Evolutionary conservation across 2,113 vertebrate species (phyloP).

Genomic region (Eurystomus gularis): DNA sequence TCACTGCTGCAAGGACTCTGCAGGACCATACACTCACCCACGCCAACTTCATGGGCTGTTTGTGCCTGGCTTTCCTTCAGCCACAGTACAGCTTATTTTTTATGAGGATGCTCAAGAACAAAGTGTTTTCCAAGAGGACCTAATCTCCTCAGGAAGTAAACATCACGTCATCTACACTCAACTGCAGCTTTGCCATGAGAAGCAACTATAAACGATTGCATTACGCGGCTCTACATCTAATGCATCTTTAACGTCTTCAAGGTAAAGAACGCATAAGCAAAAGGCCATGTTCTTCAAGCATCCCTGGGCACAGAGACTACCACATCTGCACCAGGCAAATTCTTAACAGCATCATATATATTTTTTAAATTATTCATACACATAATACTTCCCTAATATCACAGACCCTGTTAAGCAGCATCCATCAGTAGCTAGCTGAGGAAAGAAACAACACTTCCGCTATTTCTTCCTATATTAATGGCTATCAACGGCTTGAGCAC

Average conservation of each 20-base stretch:
- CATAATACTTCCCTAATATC: background rate
- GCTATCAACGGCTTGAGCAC: background rate
- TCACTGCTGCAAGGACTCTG: background rate
- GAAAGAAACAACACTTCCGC: background rate
- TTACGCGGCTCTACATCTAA: background rate
- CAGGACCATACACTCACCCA: background rate
- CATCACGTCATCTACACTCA: conserved; percentile 6
- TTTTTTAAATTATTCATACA: background rate
- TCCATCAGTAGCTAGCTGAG: background rate
- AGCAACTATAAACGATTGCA: background rate
- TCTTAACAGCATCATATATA: background rate
- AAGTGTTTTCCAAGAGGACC: conserved; percentile 16
- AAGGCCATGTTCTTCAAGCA: background rate
- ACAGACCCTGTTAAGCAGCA: background rate
- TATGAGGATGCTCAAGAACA: conserved; percentile 22
- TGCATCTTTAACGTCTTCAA: background rate
- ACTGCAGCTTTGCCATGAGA: background rate
- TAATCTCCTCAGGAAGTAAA: conserved; percentile 37
- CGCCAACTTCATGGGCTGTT: background rate
- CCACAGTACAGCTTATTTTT: background rate
- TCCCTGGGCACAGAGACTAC: background rate
- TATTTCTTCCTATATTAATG: background rate
- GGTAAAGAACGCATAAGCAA: background rate
- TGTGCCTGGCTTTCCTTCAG: background rate
- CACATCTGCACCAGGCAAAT: background rate